Conservation (phyloP, 2,113 vertebrate genomes). For the Hemicordylus capensis region DNA sequence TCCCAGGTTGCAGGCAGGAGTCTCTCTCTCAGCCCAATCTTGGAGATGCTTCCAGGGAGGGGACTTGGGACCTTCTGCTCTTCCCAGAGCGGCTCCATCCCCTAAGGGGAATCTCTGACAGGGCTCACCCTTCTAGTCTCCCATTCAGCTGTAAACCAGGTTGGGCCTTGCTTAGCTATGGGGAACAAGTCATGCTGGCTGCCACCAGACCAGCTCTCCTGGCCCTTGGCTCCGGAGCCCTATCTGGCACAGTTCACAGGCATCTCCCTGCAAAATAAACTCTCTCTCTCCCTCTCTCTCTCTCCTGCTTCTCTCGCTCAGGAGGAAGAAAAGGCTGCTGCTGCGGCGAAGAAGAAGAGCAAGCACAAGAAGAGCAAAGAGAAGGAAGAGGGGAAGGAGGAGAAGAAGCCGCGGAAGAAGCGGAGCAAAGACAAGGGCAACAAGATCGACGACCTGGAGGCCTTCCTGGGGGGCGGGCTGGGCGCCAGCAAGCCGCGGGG, state of each 20-base stretch:
- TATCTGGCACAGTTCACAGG: neutral
- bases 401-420: slow-evolving; percentile 83
- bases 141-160: no score
- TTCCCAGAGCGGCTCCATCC: no score
- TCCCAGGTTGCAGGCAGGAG: no score
- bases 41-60: no score
- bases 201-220: no score
- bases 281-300: neutral
- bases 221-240: neutral
- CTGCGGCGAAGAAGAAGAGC: slow-evolving; percentile 88
- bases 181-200: no score
- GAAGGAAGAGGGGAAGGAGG: slow-evolving; percentile 81
- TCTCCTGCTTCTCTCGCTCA: slow-evolving; percentile 39
- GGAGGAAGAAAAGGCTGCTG: slow-evolving; percentile 89
- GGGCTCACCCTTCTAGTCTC: no score
- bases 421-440: slow-evolving; percentile 78
- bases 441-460: slow-evolving; percentile 88
- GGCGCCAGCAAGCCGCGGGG: slow-evolving; percentile 69
- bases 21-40: no score
- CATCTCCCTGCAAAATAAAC: neutral
- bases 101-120: no score
- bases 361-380: slow-evolving; percentile 87
- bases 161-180: no score
- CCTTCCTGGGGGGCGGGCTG: slow-evolving; percentile 84
- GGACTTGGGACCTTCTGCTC: no score